A percentile compares a stretch with the other conserved stretches of the same genome.
These are phyloP conservation scores for Chloroceryle inda DNA, from an alignment of 2,797 vertebrate genomes.

Conservation along the genomic window DNA sequence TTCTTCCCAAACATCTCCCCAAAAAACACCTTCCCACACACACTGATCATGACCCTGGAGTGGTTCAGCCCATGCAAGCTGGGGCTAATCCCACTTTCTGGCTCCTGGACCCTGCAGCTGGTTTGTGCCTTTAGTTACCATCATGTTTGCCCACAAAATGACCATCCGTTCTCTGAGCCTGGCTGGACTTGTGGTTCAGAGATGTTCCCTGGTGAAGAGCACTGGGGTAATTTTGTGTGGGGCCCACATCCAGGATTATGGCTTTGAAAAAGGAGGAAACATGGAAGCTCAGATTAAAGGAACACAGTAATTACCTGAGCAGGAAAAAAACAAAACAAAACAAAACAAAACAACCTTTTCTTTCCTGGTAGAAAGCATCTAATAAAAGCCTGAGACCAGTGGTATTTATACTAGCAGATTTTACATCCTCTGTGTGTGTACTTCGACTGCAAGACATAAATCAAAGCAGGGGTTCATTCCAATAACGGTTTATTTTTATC, in stretches of 20 bases:
- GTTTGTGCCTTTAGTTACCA: background rate
- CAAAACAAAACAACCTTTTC: background rate
- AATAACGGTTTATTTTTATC: slow-evolving; percentile 81
- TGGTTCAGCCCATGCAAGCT: background rate
- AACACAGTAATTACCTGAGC: slow-evolving; percentile 43
- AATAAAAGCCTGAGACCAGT: slow-evolving; percentile 70
- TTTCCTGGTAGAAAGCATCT: slow-evolving; percentile 67
- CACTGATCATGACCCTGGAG: background rate
- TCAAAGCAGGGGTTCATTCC: slow-evolving; percentile 72
- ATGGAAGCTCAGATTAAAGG: background rate
- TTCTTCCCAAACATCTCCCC: background rate
- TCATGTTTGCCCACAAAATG: accelerated
- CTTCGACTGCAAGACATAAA: slow-evolving; percentile 73
- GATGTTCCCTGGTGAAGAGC: background rate
- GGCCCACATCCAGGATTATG: slow-evolving; percentile 36
- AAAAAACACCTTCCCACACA: accelerated
- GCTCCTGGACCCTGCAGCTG: background rate
- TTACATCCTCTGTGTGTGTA: slow-evolving; percentile 71
- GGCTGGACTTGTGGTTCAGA: background rate
- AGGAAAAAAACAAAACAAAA: background rate
- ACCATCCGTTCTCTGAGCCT: background rate
- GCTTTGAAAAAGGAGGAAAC: slow-evolving; percentile 43
- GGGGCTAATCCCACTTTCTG: accelerated
- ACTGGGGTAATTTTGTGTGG: background rate
- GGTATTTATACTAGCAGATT: slow-evolving; percentile 75